Base-by-base conservation (phyloP, 2,797 vertebrate genomes). In the Crenuchus spilurus region DNA sequence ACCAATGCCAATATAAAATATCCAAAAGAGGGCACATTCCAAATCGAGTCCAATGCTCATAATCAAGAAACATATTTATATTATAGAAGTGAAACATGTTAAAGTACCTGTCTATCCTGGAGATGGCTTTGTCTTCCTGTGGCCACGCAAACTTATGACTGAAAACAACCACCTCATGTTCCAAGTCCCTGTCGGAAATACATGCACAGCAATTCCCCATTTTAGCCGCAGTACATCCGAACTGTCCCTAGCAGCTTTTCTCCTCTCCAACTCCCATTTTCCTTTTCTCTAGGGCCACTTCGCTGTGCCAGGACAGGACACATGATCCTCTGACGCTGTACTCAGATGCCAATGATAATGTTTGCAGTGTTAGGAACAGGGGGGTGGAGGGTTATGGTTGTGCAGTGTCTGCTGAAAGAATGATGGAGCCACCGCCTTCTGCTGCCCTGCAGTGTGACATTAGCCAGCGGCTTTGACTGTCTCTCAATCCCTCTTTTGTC, bases 401-500 rank as follows among this genome's bases (percentile, higher is more conserved):
- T 20, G n/a, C 31, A 33, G 54, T 4, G 16, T 18, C 42, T 46
- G 42, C 42, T 46, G 16, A 5, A 20, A 33, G 54, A 33, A 30
- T 30, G 54, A 57, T 35, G 7, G 20, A 77, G 69, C 44, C 54
- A 72, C 58, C 69, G 52, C 75, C 68, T 77, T 61, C 68, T 37
- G 51, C 8, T 63, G 60, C 67, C 64, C 68, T 54, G 55, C 46
- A 76, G 75, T 44, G 58, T 61, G 46, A 63, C 70, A 62, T 62
- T 73, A 62, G 26, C 75, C 30, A 42, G 24, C 18, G 20, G 33
- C 62, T 69, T 33, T 42, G 31, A 49, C 61, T 49, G 75, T 51
- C 46, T 54, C 42, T 80, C 78, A 80, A 76, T 76, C 68, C 65
- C 51, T 72, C 48, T 70, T 76, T 80, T 80, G 78, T 77, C 55